These are phyloP conservation scores for Phymorhynchus buccinoides DNA, from an alignment of 1,140 invertebrate genomes.

Conservation along the genomic window DNA sequence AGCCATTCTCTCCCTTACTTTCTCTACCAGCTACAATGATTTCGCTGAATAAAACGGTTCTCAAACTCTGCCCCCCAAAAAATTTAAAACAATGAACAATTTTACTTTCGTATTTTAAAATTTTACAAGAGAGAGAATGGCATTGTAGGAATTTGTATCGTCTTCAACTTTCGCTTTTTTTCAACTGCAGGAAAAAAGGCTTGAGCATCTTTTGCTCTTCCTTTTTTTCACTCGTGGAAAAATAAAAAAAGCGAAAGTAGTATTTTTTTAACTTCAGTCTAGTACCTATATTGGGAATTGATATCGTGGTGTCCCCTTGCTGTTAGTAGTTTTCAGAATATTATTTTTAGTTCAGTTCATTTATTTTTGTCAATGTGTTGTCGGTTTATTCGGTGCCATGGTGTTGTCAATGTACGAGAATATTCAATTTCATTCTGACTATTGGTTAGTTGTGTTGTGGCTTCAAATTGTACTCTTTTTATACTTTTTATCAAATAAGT, in stretches of 20 bases:
- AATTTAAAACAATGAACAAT: not conserved
- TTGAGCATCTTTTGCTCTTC: not conserved
- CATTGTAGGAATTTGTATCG: not conserved
- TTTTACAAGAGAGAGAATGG: not conserved
- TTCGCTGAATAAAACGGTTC: not conserved
- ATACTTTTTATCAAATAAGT: not conserved
- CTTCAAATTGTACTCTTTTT: not conserved
- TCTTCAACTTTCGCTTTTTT: not conserved
- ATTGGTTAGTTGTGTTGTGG: not conserved
- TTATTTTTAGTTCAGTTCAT: not conserved
- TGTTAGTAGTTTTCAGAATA: not conserved
- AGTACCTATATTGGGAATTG: slow-evolving; percentile 8
- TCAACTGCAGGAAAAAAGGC: no score
- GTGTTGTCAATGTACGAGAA: not conserved
- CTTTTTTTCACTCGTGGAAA: not conserved
- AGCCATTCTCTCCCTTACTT: slow-evolving; percentile 12
- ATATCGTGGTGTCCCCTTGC: slow-evolving; percentile 31
- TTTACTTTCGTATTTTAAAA: not conserved
- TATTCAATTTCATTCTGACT: not conserved
- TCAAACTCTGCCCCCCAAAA: no score
- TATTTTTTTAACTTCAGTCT: not conserved
- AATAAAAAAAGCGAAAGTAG: not conserved
- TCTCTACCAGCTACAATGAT: not conserved
- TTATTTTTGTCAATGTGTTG: slow-evolving; percentile 2
- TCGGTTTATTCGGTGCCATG: not conserved